phyloP scores from a whole-genome alignment of 92 coral and sea anemone species.

The Zoanthus gigantus region DNA sequence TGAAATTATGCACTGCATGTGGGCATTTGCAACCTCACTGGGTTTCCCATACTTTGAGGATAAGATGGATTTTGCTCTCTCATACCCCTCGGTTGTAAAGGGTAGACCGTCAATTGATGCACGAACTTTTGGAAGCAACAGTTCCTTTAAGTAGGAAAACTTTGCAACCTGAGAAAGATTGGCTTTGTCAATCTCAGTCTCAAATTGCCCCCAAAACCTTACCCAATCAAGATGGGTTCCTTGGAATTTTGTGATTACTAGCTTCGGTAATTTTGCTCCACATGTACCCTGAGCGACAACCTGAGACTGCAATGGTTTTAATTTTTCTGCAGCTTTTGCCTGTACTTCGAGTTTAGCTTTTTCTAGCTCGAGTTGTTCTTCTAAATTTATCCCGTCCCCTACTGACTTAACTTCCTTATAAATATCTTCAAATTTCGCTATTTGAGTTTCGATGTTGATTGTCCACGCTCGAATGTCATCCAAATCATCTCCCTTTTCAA shows the following conservation, averaged over 20 bases:
- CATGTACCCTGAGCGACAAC: constrained; percentile 2
- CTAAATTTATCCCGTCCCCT: constrained; percentile 34
- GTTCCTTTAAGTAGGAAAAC: constrained; percentile 53
- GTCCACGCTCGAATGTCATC: constrained; percentile 43
- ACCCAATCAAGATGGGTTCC: constrained; percentile 59
- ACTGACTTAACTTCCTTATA: constrained; percentile 27
- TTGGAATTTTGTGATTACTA: constrained; percentile 56
- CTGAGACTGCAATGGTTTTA: constrained; percentile 24
- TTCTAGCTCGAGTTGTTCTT: constrained; percentile 45
- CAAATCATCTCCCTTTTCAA: constrained; percentile 47
- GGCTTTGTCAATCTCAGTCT: constrained; percentile 50
- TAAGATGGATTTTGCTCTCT: constrained; percentile 56
- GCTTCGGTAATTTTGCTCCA: constrained; percentile 44
- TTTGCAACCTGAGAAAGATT: constrained; percentile 48
- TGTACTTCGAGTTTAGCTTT: neutral
- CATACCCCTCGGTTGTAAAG: constrained; percentile 57
- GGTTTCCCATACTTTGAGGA: constrained; percentile 61
- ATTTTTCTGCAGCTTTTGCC: neutral
- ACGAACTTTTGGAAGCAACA: constrained; percentile 51
- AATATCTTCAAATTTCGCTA: constrained; percentile 37
- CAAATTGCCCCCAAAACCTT: constrained; percentile 63
- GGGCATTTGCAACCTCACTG: constrained; percentile 1
- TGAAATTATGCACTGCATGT: constrained; percentile 55
- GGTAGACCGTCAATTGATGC: constrained; percentile 55
- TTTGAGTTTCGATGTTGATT: constrained; percentile 26